Evolutionary conservation across 1,140 invertebrate species (phyloP), one percentile per base, ranked within the genome.

Genomic region (Cydia amplana): DNA sequence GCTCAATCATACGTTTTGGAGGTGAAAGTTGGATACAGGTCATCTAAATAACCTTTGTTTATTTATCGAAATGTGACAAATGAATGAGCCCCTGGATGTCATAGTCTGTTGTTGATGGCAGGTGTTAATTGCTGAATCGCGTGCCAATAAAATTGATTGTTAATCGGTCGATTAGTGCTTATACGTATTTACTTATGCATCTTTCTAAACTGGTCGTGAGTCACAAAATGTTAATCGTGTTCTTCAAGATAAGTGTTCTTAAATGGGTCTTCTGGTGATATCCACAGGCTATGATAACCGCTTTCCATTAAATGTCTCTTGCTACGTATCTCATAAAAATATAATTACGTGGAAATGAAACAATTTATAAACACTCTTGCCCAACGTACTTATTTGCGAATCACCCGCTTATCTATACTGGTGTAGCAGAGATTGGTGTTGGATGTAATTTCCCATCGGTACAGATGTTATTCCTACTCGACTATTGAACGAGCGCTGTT

Each of bases 11-110:
- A 18, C 4, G 65, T 20, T 40, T 23, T 70, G 6, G 20, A 70
- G 36, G n/a, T 70, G 65, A 70, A 43, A 40, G 32, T 43, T 70
- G 32, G 43, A 36, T 5, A 23, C 16, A 55, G 51, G 51, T 55
- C 51, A 20, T 4, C 55, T 10, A 1, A n/a, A 60, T 51, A 60
- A 23, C 55, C 20, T 60, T 60, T 46, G 40, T 43, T 18, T n/a
- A 18, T 55, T 55, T 55, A 60, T 60, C 20, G 18, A 60, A 23
- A 60, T 2, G 16, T 60, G 9, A 60, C 18, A 60, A 10, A 60
- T 60, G 16, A 23, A 23, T 23, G 55, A 23, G 49, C 51, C 4
- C n/a, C 4, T 12, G 7, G 55, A 23, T 60, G 55, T 23, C 23
- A 10, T 60, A 23, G 20, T 60, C 20, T 18, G 55, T 20, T 10